Evolutionary conservation across 2,113 vertebrate genomes (phyloP), one percentile per base, ranked within the genome.

Genomic region (Carassius carassius): DNA sequence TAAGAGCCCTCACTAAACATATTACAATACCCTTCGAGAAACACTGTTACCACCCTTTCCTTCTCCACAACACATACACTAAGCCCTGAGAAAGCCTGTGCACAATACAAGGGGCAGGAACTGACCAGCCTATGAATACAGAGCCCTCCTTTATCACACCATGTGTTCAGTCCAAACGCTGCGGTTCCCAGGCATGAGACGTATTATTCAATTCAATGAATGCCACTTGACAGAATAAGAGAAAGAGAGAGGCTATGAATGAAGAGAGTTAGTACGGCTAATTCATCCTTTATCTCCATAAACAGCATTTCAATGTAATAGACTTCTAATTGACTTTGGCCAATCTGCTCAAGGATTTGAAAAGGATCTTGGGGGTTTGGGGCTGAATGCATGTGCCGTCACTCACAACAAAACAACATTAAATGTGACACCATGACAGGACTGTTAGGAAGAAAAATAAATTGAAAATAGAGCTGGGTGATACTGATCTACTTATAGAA

Each of bases 101-200:
- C 56, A 89, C 91, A 91, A 92, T 94, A 91, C 93, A 94, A 94
- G 93, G 85, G 86, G 87, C 7, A 81, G 83, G 72, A 84, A 86
- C 88, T 12, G 93, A 94, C 17, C 87, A 94, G 91, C 89, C 91
- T 94, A 95, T 97, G 96, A 96, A 96, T 96, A 92, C 91, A 97
- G 91, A 92, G 89, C 91, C 91, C 73, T 51, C 54, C 76, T 16
- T 65, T 60, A 82, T 88, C 87, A 83, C 85, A 25, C 90, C 89
- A 85, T 80, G 83, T 81, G 83, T 90, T 91, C 91, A 78, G 87
- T 78, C 89, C 91, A 88, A 93, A 92, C 88, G 93, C 93, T 91
- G 91, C 91, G 91, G 90, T 90, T 89, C 87, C 89, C 0, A 19
- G 79, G 85, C 87, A 86, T 51, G 37, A 63, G 25, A 60, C 25